These are phyloP conservation scores for Cliona cf. orientalis DNA, from an alignment of 37 sponge, comb jelly and placozoan genomes.

Conservation along the genomic window DNA sequence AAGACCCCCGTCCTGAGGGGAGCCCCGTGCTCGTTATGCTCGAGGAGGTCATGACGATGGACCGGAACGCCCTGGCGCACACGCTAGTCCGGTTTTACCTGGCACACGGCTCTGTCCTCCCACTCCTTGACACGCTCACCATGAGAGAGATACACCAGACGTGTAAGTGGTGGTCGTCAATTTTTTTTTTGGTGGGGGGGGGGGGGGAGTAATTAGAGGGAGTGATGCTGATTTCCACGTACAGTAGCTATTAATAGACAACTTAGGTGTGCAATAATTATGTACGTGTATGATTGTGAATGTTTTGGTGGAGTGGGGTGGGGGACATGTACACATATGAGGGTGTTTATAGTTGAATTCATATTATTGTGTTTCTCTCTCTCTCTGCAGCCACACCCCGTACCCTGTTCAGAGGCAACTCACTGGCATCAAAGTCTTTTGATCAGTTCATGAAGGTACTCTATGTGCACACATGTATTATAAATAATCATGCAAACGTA, in stretches of 20 bases:
- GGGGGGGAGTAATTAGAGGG: constrained; percentile 6
- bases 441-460: constrained; percentile 97
- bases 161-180: constrained; percentile 60
- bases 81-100: constrained; percentile 87
- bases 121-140: constrained; percentile 72
- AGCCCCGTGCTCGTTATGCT: constrained; percentile 69
- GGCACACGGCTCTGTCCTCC: constrained; percentile 68
- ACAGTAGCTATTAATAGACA: no score
- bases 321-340: not conserved
- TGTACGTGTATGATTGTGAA: no score
- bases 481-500: not conserved
- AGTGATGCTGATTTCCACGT: no score
- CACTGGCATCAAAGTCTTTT: constrained; percentile 86
- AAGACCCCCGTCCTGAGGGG: constrained; percentile 64
- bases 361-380: no score
- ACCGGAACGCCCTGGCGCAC: constrained; percentile 72
- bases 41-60: constrained; percentile 80
- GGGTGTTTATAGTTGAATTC: no score
- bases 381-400: constrained; percentile 42
- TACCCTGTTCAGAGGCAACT: constrained; percentile 88
- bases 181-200: no score
- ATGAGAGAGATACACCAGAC: constrained; percentile 58
- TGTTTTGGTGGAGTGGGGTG: no score
- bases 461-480: not conserved
- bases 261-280: no score